Conservation (phyloP, 2,888 invertebrate genomes). For the Copidosoma aretas region DNA sequence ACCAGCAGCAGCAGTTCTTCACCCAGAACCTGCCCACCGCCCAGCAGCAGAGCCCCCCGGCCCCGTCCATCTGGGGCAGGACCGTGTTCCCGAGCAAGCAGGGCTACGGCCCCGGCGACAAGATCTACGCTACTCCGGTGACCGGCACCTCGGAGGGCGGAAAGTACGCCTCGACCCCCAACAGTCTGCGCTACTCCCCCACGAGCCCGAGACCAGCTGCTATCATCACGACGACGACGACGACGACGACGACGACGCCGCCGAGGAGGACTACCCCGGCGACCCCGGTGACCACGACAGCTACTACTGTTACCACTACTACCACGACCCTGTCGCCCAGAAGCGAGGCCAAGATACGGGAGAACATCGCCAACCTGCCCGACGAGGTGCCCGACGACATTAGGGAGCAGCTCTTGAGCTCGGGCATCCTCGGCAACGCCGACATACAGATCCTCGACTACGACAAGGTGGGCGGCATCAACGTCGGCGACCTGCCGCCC, state of each 20-base stretch:
- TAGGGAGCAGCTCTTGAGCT: conserved; percentile 80
- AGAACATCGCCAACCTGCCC: conserved; percentile 68
- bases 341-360: conserved; percentile 64
- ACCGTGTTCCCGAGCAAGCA: conserved; percentile 46
- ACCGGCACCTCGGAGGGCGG: conserved; percentile 50
- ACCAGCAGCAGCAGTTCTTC: conserved; percentile 52
- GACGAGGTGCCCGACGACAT: conserved; percentile 90
- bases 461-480: conserved; percentile 86
- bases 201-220: conserved; percentile 56
- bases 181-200: conserved; percentile 45
- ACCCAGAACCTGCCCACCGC: conserved; percentile 50
- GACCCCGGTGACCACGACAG: conserved; percentile 65
- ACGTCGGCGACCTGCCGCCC: conserved; percentile 81
- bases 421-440: conserved; percentile 86
- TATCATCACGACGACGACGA: conserved; percentile 63
- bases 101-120: conserved; percentile 45
- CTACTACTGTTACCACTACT: conserved; percentile 64
- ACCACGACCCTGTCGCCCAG: conserved; percentile 65
- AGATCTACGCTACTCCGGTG: conserved; percentile 57
- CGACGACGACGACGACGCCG: conserved; percentile 61
- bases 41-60: conserved; percentile 57
- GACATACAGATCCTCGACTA: conserved; percentile 88
- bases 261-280: conserved; percentile 63
- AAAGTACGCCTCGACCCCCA: conserved; percentile 57
- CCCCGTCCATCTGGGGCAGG: conserved; percentile 56